phyloP scores from a whole-genome alignment of 2,888 invertebrate species.

The Zootermopsis nevadensis region DNA sequence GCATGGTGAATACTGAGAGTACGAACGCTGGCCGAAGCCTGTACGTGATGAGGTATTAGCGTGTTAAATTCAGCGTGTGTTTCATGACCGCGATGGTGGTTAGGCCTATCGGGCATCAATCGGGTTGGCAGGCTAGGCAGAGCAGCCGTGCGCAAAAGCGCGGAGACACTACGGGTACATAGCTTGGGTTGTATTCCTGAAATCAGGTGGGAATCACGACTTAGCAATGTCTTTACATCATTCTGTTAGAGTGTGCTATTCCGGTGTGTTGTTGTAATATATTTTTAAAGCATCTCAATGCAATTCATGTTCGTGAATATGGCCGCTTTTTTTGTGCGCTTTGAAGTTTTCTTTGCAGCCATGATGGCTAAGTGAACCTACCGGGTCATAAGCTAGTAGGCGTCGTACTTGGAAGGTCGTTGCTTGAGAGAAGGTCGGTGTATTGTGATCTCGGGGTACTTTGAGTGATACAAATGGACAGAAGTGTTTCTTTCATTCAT shows the following conservation, averaged over 20 bases:
- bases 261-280: constrained; percentile 41
- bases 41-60: constrained; percentile 52
- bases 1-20: background rate
- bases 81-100: constrained; percentile 54
- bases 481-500: background rate
- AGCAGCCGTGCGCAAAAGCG: constrained; percentile 54
- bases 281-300: constrained; percentile 51
- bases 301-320: constrained; percentile 54
- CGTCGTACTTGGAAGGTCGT: constrained; percentile 54
- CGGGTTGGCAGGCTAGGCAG: constrained; percentile 53
- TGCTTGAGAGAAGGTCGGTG: constrained; percentile 51
- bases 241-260: constrained; percentile 45
- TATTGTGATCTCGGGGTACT: constrained; percentile 30
- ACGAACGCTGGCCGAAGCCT: constrained; percentile 39
- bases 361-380: constrained; percentile 55
- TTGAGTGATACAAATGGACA: constrained; percentile 6
- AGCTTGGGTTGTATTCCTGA: constrained; percentile 52
- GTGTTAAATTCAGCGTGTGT: constrained; percentile 54
- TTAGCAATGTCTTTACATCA: constrained; percentile 39
- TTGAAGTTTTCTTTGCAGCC: constrained; percentile 55
- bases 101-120: constrained; percentile 55
- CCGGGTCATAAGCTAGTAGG: constrained; percentile 55
- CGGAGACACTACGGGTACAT: constrained; percentile 51
- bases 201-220: constrained; percentile 53
- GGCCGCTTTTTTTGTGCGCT: constrained; percentile 55